A percentile compares a stretch with the other conserved stretches of the same genome.
Evolutionary conservation across 2,888 invertebrate species (phyloP).

Genomic region (Lottia gigantea): DNA sequence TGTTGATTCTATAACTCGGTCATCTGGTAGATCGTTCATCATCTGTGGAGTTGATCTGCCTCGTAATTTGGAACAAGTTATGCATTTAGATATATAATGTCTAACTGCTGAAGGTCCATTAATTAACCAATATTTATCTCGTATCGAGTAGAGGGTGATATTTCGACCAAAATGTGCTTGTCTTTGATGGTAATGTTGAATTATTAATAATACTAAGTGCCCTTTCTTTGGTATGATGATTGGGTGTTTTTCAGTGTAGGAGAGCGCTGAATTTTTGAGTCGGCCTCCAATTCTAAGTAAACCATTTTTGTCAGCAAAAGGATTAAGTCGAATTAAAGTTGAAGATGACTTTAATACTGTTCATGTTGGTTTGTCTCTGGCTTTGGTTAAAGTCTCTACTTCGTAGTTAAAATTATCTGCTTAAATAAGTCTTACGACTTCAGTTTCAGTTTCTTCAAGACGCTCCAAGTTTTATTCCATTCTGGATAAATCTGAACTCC

Average conservation of each 20-base stretch:
- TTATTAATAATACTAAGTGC: slow-evolving; percentile 28
- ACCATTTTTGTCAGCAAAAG: background rate
- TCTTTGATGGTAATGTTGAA: background rate
- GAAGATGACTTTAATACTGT: background rate
- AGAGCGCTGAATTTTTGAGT: background rate
- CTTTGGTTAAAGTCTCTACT: background rate
- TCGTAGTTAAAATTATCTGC: background rate
- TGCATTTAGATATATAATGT: background rate
- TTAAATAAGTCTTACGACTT: background rate
- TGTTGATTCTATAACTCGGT: slow-evolving; percentile 11
- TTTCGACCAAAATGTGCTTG: background rate
- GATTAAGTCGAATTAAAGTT: background rate
- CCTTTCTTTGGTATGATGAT: slow-evolving; percentile 31
- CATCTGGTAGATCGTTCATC: slow-evolving; percentile 18
- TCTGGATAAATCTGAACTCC: background rate
- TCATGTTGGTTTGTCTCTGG: background rate
- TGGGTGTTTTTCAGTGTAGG: slow-evolving; percentile 29
- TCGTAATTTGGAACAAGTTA: slow-evolving; percentile 1
- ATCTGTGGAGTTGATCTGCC: slow-evolving; percentile 14
- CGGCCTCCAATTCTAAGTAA: background rate
- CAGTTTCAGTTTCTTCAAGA: background rate
- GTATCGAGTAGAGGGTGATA: background rate
- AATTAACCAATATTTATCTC: background rate
- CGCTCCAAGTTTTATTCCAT: background rate
- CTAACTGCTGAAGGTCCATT: background rate